Evolutionary conservation across 2,113 vertebrate species (phyloP).

Genomic region (Pachycephala philippinensis): DNA sequence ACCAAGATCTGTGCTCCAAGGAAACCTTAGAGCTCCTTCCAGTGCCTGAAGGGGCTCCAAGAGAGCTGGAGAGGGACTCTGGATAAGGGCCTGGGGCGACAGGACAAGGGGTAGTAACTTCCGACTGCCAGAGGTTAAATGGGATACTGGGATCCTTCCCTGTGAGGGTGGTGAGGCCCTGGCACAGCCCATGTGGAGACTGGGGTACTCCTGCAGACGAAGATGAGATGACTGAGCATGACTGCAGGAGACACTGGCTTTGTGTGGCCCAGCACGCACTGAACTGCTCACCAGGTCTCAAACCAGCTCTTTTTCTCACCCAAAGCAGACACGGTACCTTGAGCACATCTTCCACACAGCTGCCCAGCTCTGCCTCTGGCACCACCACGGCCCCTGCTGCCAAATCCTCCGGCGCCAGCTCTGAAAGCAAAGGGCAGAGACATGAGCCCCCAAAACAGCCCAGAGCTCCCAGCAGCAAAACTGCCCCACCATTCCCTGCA

Average conservation of each 20-base stretch:
- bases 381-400: constrained; percentile 67
- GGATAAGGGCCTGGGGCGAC: neutral
- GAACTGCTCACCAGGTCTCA: neutral
- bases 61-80: neutral
- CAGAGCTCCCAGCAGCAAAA: neutral
- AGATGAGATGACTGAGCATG: neutral
- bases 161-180: neutral
- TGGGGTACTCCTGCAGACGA: neutral
- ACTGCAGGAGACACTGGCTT: neutral
- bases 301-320: neutral
- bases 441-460: neutral
- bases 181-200: neutral
- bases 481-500: neutral
- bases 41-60: neutral
- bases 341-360: constrained; percentile 85
- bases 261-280: neutral
- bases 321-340: constrained; percentile 75
- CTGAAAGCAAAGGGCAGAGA: constrained; percentile 50
- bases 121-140: neutral
- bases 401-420: constrained; percentile 27
- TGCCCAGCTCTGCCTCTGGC: constrained; percentile 81
- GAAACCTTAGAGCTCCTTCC: neutral
- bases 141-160: neutral
- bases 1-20: neutral
- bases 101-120: neutral